phyloP scores from a whole-genome alignment of 92 coral and sea anemone species.

The Epizoanthus ramosus region DNA sequence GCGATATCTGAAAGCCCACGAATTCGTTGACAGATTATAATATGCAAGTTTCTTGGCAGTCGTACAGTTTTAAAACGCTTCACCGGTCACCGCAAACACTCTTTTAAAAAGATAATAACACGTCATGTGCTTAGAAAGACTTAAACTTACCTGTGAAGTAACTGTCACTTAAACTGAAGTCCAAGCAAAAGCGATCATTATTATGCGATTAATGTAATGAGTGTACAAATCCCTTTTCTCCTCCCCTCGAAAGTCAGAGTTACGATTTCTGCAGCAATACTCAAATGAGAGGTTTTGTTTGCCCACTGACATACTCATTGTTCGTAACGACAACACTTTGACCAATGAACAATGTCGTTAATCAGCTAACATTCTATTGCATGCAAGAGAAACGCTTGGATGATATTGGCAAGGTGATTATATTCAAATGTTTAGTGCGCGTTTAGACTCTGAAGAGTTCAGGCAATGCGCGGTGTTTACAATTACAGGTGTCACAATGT shows the following conservation, averaged over 20 bases:
- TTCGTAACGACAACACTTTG: conserved; percentile 23
- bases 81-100: conserved; percentile 19
- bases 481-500: neutral
- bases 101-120: neutral
- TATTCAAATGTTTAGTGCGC: conserved; percentile 10
- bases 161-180: conserved; percentile 28
- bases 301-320: conserved; percentile 38
- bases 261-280: conserved; percentile 6
- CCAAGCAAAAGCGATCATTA: conserved; percentile 7
- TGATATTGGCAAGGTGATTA: conserved; percentile 33
- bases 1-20: neutral
- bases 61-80: conserved; percentile 23
- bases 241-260: conserved; percentile 24
- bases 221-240: conserved; percentile 15
- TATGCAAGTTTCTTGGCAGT: neutral
- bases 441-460: neutral
- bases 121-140: neutral
- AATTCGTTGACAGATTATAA: conserved; percentile 32
- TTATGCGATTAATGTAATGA: conserved; percentile 23
- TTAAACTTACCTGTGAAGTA: conserved; percentile 25
- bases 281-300: conserved; percentile 18
- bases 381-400: conserved; percentile 29
- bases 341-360: conserved; percentile 45
- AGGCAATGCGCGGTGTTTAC: neutral
- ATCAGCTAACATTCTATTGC: conserved; percentile 39